A percentile compares a stretch with the other conserved stretches of the same genome.
Evolutionary conservation across 2,797 vertebrate genomes (phyloP).

Genomic region (Scomberomorus guttatus): DNA sequence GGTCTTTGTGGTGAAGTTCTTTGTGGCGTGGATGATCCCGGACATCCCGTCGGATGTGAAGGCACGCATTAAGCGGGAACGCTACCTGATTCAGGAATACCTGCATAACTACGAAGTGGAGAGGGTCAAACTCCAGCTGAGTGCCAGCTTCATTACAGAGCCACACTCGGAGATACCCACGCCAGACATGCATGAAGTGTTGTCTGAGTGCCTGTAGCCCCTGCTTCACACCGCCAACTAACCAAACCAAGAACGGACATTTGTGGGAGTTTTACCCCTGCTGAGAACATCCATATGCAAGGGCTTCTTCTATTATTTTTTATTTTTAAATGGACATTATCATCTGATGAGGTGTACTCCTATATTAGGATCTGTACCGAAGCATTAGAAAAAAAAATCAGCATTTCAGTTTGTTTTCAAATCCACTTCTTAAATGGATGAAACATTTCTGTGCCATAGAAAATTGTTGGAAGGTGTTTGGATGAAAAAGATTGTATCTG

Average conservation of each 20-base stretch:
- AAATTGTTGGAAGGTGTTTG: constrained; percentile 7
- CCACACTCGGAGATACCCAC: constrained; percentile 51
- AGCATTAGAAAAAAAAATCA: constrained; percentile 13
- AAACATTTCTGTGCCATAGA: constrained; percentile 40
- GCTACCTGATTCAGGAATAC: constrained; percentile 93
- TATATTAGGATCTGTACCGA: constrained; percentile 60
- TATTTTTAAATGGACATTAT: constrained; percentile 35
- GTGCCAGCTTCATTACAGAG: constrained; percentile 79
- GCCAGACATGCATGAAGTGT: constrained; percentile 70
- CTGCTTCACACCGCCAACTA: background rate
- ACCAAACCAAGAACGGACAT: constrained; percentile 15
- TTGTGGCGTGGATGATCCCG: constrained; percentile 96
- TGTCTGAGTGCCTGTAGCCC: constrained; percentile 79
- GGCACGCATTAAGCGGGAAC: constrained; percentile 93
- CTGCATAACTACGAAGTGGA: constrained; percentile 94
- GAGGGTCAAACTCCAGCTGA: constrained; percentile 90
- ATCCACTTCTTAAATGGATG: background rate
- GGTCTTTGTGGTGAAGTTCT: constrained; percentile 95
- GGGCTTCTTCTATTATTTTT: constrained; percentile 55
- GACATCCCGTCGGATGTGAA: constrained; percentile 93
- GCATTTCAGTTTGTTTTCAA: constrained; percentile 26
- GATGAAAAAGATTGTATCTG: constrained; percentile 9
- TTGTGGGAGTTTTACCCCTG: constrained; percentile 7
- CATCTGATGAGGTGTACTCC: constrained; percentile 40
- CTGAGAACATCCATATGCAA: constrained; percentile 31